Percentiles rank a stretch among this genome's conserved stretches.
Conservation (phyloP, 2,888 invertebrate species). For the Leptarthrus brevirostris region DNA sequence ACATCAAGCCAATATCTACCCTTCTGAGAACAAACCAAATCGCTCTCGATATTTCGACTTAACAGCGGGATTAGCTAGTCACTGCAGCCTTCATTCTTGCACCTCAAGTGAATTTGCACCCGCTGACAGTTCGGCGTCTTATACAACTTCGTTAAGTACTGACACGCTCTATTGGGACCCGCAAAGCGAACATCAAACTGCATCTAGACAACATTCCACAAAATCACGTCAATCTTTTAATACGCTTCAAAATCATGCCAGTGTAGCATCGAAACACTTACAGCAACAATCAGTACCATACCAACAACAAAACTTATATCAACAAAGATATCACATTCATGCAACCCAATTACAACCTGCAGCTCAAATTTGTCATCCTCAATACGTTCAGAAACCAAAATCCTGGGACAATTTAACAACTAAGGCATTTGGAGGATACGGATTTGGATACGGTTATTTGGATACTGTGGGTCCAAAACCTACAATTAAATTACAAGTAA, state of each 20-base stretch:
- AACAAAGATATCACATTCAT: constrained; percentile 65
- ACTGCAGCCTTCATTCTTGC: constrained; percentile 85
- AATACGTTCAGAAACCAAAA: constrained; percentile 78
- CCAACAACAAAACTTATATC: constrained; percentile 65
- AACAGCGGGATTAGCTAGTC: constrained; percentile 78
- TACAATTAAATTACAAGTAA: constrained; percentile 66
- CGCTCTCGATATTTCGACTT: constrained; percentile 75
- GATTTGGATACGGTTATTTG: constrained; percentile 86
- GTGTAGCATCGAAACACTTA: constrained; percentile 64
- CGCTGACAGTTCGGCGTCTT: constrained; percentile 80
- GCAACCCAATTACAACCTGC: constrained; percentile 66
- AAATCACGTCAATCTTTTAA: constrained; percentile 71
- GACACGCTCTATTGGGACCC: constrained; percentile 88
- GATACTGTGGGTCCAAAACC: constrained; percentile 72
- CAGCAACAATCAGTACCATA: constrained; percentile 67
- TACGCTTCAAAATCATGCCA: constrained; percentile 63
- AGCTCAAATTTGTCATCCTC: constrained; percentile 65
- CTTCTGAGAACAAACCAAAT: constrained; percentile 60
- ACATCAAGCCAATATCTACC: constrained; percentile 60
- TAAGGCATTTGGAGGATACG: constrained; percentile 86
- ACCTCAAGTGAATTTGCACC: constrained; percentile 81
- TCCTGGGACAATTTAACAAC: constrained; percentile 92
- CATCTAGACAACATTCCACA: constrained; percentile 70
- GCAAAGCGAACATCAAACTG: constrained; percentile 63
- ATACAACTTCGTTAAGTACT: constrained; percentile 86